Percentiles rank a stretch among this genome's conserved stretches.
phyloP scores from a whole-genome alignment of 53 echinoderm and acorn worm species.

The Antedon mediterranea region DNA sequence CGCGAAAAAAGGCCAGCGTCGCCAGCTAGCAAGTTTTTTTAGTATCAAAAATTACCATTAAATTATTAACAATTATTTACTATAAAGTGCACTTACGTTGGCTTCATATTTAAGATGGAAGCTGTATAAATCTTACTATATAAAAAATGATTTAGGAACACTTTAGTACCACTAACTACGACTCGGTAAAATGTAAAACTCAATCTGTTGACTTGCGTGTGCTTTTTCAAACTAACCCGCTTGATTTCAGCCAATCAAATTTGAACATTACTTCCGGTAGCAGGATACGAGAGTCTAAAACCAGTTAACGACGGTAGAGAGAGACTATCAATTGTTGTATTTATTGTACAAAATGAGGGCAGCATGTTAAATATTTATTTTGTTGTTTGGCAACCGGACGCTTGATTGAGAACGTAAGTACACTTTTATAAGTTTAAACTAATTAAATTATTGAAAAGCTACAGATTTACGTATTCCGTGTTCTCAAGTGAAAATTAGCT shows the following conservation, averaged over 20 bases:
- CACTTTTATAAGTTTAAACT: no score
- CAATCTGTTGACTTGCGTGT: neutral
- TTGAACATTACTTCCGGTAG: neutral
- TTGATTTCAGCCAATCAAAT: neutral
- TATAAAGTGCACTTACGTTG: slow-evolving; percentile 2
- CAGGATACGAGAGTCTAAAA: no score
- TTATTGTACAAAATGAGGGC: neutral
- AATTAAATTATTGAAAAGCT: no score
- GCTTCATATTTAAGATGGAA: neutral
- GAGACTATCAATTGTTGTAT: neutral
- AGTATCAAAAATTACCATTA: no score
- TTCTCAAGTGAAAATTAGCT: no score
- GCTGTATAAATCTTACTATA: neutral
- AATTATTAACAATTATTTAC: neutral
- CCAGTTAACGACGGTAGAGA: neutral
- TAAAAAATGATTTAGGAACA: neutral
- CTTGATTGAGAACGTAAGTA: no score
- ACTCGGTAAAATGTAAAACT: neutral
- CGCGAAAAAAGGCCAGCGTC: no score
- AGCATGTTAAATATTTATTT: no score
- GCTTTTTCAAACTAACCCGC: neutral
- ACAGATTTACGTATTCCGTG: no score
- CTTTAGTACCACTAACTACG: neutral
- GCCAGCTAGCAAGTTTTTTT: no score
- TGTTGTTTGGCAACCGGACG: neutral